Evolutionary conservation across 2,797 vertebrate genomes (phyloP).

Genomic region (Microchirus variegatus): DNA sequence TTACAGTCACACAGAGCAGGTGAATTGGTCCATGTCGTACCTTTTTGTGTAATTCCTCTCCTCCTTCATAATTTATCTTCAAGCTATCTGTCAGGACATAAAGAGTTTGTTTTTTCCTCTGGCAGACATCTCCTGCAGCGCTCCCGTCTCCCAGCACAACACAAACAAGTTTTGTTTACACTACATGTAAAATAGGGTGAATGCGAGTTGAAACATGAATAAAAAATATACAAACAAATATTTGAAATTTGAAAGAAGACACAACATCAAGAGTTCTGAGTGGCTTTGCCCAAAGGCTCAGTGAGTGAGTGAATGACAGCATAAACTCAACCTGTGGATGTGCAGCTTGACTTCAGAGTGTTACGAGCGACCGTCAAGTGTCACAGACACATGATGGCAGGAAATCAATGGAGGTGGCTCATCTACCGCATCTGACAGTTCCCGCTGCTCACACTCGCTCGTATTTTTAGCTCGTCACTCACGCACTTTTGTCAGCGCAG

Average conservation of each 20-base stretch:
- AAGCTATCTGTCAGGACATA: conserved; percentile 16
- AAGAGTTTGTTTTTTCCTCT: conserved; percentile 9
- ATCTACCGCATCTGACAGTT: conserved; percentile 30
- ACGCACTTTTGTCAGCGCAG: conserved; percentile 10
- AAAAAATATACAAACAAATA: no score
- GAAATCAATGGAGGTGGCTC: conserved; percentile 53
- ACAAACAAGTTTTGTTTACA: conserved; percentile 8
- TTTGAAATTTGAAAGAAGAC: no score
- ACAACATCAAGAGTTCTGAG: background rate
- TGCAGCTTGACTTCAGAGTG: conserved; percentile 39
- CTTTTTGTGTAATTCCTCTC: background rate
- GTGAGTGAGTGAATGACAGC: conserved; percentile 18
- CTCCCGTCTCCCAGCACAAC: conserved; percentile 3
- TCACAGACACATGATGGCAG: conserved; percentile 49
- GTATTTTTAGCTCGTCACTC: conserved; percentile 29
- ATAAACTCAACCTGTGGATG: conserved; percentile 23
- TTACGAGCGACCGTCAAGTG: conserved; percentile 38
- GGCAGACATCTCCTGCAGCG: conserved; percentile 14
- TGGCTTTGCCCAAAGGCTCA: conserved; percentile 27
- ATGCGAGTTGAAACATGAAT: background rate
- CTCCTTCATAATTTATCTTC: conserved; percentile 12
- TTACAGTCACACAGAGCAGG: conserved; percentile 17
- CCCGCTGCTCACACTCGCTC: conserved; percentile 28
- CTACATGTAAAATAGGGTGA: conserved; percentile 2
- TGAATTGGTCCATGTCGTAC: conserved; percentile 21